Conservation (phyloP, 2,113 vertebrate species). For the Tragelaphus strepsiceros region DNA sequence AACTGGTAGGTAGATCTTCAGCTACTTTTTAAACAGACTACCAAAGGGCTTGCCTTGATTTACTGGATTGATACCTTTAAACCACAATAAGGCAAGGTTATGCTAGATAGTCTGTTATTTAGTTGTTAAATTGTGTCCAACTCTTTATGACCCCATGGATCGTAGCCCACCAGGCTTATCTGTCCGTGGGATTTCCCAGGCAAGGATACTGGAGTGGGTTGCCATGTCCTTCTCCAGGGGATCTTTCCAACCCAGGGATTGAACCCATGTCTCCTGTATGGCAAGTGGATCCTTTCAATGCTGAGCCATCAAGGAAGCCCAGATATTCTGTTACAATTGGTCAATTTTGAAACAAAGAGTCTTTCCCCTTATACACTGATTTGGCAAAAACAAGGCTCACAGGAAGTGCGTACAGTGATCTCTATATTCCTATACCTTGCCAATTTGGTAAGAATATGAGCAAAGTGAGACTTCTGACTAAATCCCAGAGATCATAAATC, state of each 20-base stretch:
- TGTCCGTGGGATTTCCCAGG: background rate
- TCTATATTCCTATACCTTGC: background rate
- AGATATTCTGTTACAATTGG: background rate
- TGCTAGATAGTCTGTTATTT: background rate
- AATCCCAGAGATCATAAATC: background rate
- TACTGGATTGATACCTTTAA: background rate
- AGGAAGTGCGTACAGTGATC: background rate
- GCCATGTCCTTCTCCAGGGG: background rate
- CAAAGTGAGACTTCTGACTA: background rate
- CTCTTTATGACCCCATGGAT: background rate
- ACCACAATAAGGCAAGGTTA: background rate
- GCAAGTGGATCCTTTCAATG: fast-evolving
- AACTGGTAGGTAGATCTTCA: background rate
- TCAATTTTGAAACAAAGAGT: background rate
- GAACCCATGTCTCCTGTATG: background rate
- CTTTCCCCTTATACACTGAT: background rate
- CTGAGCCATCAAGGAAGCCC: background rate
- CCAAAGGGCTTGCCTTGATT: background rate
- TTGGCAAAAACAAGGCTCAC: background rate
- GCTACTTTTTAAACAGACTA: background rate
- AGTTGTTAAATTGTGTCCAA: background rate
- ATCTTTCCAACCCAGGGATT: background rate
- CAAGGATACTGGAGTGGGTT: background rate
- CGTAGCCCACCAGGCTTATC: background rate
- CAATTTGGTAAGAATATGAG: background rate